Base-by-base conservation (phyloP, 2,888 invertebrate species). In the Trachelus tabidus region DNA sequence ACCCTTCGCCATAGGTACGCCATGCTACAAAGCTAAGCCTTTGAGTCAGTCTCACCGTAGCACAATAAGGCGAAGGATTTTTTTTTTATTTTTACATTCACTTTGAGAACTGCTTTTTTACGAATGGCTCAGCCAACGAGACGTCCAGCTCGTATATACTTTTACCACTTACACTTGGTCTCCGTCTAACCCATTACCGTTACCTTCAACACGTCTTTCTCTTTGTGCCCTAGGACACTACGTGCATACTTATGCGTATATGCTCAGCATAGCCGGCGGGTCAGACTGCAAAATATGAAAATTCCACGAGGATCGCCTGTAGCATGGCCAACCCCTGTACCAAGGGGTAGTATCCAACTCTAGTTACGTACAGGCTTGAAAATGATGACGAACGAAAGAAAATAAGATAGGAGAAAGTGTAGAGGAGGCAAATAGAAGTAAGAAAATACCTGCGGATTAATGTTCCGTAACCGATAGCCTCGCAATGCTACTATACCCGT, bases 61-160 rank as follows among this genome's bases (percentile, higher is more conserved):
- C 87, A 91, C 90, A 91, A 91, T 91, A 91, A 91, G 90, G 90
- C 90, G 89, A 87, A 86, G 88, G 87, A 90, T 89, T 90, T 79
- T 81, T 77, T 78, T 73, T 87, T 86, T 84, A 82, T 80, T 85
- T 87, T 86, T 84, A 85, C 84, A 84, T 85, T 85, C 86, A 83
- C 86, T 85, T 84, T 82, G 79, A 76, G 73, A 73, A 81, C 80
- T 76, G 73, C 75, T 56, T 69, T 30, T 74, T 74, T 74, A 23
- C 56, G 23, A 56, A 56, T 56, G 56, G 56, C 56, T 56, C 56
- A 56, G 23, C 23, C 56, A 56, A 56, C 56, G 56, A 56, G 56
- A 56, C 56, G 23, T 56, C 56, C 56, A 23, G 15, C 23, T 23
- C 56, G 56, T 56, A 56, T 56, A 56, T 56, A 56, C 23, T 56